A percentile compares a stretch with the other conserved stretches of the same genome.
Conservation (phyloP, 30 jellyfish, hydroid and myxozoan genomes). For the Hydractinia echinata region DNA sequence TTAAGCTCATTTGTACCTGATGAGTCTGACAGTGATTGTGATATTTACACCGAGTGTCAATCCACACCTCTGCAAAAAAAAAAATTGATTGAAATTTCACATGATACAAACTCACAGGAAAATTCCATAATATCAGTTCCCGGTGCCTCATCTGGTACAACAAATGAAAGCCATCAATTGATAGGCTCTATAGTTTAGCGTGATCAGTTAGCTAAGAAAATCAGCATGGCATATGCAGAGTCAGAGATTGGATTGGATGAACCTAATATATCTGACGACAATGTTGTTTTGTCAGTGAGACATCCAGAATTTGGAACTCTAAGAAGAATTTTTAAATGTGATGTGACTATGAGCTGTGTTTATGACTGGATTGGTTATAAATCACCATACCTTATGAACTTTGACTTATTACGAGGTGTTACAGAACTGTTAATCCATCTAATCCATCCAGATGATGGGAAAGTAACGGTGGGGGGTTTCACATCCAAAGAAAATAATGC, state of each 20-base stretch:
- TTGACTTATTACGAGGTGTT: background rate
- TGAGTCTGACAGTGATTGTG: background rate
- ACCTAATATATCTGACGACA: background rate
- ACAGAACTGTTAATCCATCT: too few species aligned
- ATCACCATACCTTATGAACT: background rate
- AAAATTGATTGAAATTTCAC: too few species aligned
- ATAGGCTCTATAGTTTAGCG: background rate
- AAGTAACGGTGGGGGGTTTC: too few species aligned
- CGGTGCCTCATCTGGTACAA: too few species aligned
- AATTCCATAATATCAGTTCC: too few species aligned
- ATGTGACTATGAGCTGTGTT: background rate
- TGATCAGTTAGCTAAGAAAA: background rate
- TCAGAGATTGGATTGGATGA: background rate
- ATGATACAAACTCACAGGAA: too few species aligned
- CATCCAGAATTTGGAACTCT: background rate
- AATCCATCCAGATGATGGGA: too few species aligned
- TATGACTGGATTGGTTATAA: background rate
- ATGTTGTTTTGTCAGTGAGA: background rate
- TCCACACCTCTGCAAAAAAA: too few species aligned
- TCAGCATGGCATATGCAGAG: background rate
- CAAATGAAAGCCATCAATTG: background rate
- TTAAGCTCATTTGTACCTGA: background rate
- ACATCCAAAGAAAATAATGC: slow-evolving; percentile 1
- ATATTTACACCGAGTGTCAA: too few species aligned
- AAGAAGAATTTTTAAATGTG: background rate